Evolutionary conservation across 2,888 invertebrate species (phyloP), one percentile per base, ranked within the genome.

Genomic region (Apamea crenata): DNA sequence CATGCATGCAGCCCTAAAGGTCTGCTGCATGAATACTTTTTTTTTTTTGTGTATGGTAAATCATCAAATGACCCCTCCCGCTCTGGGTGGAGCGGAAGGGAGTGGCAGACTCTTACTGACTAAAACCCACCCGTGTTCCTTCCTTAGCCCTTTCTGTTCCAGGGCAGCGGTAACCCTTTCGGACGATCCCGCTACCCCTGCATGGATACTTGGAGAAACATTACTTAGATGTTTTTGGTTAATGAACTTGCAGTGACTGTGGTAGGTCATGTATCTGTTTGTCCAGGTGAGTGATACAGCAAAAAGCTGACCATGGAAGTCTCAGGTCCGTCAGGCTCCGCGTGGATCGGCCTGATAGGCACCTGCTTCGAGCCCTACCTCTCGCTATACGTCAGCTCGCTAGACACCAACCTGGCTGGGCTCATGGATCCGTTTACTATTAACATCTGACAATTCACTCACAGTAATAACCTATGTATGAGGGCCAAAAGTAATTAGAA

Each of bases 351-450:
- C 67, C 97, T 98, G 44, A 99, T 99, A 89, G 99, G 99, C 47
- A 97, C 97, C 87, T 99, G 99, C 95, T 99, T 99, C 96, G 99
- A 99, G 94, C 98, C 99, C 0, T 99, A 99, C 95, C 97, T 99
- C 75, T 98, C 99, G 90, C 98, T 99, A 77, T 99, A 99, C 96
- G 99, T 99, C 85, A 98, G 98, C 91, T 99, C 99, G 90, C 98
- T 99, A 82, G 99, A 99, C 96, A 97, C 98, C 82, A 99, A 99
- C 96, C 96, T 99, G 53, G 96, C 98, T 0, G 99, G 99, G 86
- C 96, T 99, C 79, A 98, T 99, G 94, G 99, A 99, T 76, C 97
- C 98, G 78, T 99, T 99, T 94, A 47, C 16, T 50, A 50, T 50
- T 50, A 25, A 47, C 25, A 7, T 63, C 25, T 47, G 8, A 70